Conservation (phyloP, 2,888 invertebrate species). For the Microchrysa polita region DNA sequence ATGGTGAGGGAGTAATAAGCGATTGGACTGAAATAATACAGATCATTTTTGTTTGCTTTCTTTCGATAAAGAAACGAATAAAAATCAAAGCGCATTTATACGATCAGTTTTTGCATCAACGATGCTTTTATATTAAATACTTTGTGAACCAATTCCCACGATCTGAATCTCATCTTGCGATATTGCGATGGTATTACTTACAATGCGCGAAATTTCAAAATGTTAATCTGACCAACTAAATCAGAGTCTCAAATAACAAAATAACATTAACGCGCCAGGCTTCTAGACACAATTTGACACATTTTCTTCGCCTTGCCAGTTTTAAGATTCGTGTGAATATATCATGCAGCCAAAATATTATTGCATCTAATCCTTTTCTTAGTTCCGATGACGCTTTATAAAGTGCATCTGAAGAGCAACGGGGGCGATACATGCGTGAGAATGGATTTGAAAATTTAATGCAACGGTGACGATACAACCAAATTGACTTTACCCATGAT, state of each 20-base stretch:
- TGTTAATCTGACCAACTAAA: slow-evolving; percentile 4
- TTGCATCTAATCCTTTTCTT: no score
- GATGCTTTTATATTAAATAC: not conserved
- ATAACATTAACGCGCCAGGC: not conserved
- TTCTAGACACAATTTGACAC: no score
- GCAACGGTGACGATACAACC: no score
- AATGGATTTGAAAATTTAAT: no score
- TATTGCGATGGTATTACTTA: not conserved
- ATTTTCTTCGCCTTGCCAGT: no score
- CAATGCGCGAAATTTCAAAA: not conserved
- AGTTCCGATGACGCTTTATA: no score
- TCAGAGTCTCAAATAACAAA: not conserved
- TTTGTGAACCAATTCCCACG: no score
- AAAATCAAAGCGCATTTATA: not conserved
- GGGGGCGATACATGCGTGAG: no score
- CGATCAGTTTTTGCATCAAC: not conserved
- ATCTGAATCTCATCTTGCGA: not conserved
- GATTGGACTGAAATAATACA: not conserved
- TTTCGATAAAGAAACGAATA: not conserved
- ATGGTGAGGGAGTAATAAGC: not conserved
- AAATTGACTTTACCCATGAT: no score
- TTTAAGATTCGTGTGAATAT: no score
- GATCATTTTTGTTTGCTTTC: not conserved
- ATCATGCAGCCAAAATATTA: no score
- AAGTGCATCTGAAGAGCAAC: no score